Percentiles rank a stretch among this genome's conserved stretches.
Conservation (phyloP, 2,797 vertebrate genomes). For the Chelon labrosus region DNA sequence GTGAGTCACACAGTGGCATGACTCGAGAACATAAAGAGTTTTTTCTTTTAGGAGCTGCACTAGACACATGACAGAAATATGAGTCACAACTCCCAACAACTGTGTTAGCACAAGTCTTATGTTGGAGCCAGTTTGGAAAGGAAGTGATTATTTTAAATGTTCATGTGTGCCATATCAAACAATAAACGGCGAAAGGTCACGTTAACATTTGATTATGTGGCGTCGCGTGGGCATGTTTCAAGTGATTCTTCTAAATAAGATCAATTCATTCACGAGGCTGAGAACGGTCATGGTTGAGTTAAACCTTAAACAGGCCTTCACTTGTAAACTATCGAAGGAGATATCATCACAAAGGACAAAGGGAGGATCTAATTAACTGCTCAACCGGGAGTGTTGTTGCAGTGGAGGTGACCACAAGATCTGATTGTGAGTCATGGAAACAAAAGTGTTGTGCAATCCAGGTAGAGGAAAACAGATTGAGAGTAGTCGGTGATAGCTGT, state of each 20-base stretch:
- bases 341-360: slow-evolving; percentile 15
- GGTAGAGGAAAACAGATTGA: neutral
- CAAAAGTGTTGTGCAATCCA: slow-evolving; percentile 5
- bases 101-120: no score
- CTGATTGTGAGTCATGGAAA: neutral
- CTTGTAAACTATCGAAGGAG: neutral
- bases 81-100: slow-evolving; percentile 31
- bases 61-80: slow-evolving; percentile 29
- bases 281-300: neutral
- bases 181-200: neutral
- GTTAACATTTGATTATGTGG: neutral
- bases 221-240: neutral
- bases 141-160: neutral
- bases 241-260: neutral
- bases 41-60: slow-evolving; percentile 7
- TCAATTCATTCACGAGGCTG: no score
- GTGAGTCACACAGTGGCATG: slow-evolving; percentile 48
- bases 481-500: neutral
- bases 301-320: neutral
- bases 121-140: neutral
- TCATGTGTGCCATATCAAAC: neutral
- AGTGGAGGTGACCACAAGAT: neutral
- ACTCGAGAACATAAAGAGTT: slow-evolving; percentile 37
- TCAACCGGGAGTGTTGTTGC: slow-evolving; percentile 1
- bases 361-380: slow-evolving; percentile 19